Base-by-base conservation (phyloP, 2,888 invertebrate species). In the Conistra vaccinii region DNA sequence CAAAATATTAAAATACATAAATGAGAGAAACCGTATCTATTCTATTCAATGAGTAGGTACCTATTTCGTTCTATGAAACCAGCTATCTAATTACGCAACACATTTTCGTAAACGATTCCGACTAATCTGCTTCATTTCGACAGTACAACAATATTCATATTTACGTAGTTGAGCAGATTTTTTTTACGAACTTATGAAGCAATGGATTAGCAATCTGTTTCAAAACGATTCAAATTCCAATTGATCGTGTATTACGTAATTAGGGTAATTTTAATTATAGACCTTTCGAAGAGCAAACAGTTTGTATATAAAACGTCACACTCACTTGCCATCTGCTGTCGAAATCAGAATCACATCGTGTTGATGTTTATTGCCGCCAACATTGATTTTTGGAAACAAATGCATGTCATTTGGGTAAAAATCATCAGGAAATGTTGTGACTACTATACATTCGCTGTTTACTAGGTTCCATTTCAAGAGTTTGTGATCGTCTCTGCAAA, bases 341-440 rank as follows among this genome's bases (percentile, higher is more conserved):
- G 98, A 98, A 55, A 99, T 97, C 62, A 99, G 97, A 89, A 99
- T 97, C 39, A 98, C 97, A 91, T 99, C 99, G 70, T 97, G 97
- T 67, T 97, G 97, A 83, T 97, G 97, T 89, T 97, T 97, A 87
- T 96, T 95, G 17, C 92, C 97, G 86, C 94, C 94, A 65, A 96
- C 93, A 87, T 97, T 97, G 23, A 97, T 95, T 89, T 98, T 97
- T 0, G 98, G 98, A 91, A 98, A 97, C 97, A 99, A 98, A 92
- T 99, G 98, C 97, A 99, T 97, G 87, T 98, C 98, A 2, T 98
- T 99, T 1, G 99, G 99, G 94, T 97, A 98, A 85, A 99, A 97
- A 87, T 99, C 99, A 70, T 97, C 97, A 0, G 98, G 97, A 83
- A 99, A 97, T 84, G 98, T 98, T 51, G 98, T 97, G 12, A 99